Evolutionary conservation across 2,113 vertebrate species (phyloP), one percentile per base, ranked within the genome.

Genomic region (Prunella fulvescens): DNA sequence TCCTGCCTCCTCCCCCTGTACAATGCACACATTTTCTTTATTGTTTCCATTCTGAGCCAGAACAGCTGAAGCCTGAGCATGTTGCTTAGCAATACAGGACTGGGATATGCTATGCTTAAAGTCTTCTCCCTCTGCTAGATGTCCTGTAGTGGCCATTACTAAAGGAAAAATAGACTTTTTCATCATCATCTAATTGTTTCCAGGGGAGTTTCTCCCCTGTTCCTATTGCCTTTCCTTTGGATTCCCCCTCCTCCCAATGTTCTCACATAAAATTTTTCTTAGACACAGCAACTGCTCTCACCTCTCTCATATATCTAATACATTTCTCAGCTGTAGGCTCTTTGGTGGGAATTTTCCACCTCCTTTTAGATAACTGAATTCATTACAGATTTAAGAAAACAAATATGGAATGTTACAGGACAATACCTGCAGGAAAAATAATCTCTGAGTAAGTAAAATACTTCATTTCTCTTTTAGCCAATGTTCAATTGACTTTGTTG

Each of bases 51-150:
- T 83, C 81, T 81, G 40, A 91, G 82, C 51, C 67, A 72, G 65
- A 79, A 78, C 62, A 48, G 62, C 25, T 85, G 65, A 89, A 86
- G n/a, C 35, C 79, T 67, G 74, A 94, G 54, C 1, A 2, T 65
- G 94, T 96, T 97, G 93, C 94, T 95, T 96, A 97, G 94, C 87
- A 91, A 94, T 95, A n/a, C 16, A 80, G 47, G 40, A 88, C 69
- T 22, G 16, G 62, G 84, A 85, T 62, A 76, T 90, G 47, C 47
- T 79, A 24, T 24, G 50, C 40, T 88, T 44, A 31, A 90, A 92
- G 64, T 61, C 60, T 40, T 93, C 61, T 70, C 93, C 56, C 81
- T 82, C 87, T 90, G 79, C 71, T 72, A 79, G 62, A 65, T 88
- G 72, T 92, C 79, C 94, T 94, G 77, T 88, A 91, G 84, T 1